Conservation (phyloP, 2,797 vertebrate genomes). For the Anas bahamensis region DNA sequence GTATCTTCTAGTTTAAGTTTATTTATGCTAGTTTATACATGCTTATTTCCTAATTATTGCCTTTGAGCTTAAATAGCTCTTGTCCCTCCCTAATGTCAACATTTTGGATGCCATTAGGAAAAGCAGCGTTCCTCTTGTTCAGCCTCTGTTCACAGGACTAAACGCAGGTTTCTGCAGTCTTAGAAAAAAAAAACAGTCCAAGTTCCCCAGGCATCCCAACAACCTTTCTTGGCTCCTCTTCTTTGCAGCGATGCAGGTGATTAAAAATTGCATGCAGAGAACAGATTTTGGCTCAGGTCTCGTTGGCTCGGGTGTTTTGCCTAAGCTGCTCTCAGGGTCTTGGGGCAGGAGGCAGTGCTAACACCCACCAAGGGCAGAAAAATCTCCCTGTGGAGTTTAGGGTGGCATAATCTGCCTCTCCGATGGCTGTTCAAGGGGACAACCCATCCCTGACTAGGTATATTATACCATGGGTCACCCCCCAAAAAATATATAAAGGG, state of each 20-base stretch:
- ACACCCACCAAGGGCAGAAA: rapidly evolving
- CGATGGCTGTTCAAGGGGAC: background rate
- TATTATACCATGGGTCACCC: too few relatives aligned
- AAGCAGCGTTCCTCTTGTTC: background rate
- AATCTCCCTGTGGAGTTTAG: rapidly evolving
- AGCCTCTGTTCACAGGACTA: background rate
- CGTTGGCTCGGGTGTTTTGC: background rate
- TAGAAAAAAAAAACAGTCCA: background rate
- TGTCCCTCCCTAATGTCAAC: background rate
- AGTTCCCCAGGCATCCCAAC: background rate
- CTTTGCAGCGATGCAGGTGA: background rate
- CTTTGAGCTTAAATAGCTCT: background rate
- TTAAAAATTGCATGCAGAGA: too few relatives aligned
- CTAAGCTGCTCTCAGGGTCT: background rate
- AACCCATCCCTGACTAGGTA: background rate
- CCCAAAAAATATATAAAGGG: background rate
- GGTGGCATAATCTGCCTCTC: background rate
- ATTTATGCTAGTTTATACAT: background rate
- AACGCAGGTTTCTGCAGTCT: background rate
- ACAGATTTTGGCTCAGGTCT: background rate
- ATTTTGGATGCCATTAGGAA: background rate
- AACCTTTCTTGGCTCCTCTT: background rate
- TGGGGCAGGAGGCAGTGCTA: background rate
- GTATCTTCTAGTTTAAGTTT: background rate
- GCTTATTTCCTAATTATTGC: background rate